Base-by-base conservation (phyloP, 2,113 vertebrate genomes). In the Pycnonotus jocosus region DNA sequence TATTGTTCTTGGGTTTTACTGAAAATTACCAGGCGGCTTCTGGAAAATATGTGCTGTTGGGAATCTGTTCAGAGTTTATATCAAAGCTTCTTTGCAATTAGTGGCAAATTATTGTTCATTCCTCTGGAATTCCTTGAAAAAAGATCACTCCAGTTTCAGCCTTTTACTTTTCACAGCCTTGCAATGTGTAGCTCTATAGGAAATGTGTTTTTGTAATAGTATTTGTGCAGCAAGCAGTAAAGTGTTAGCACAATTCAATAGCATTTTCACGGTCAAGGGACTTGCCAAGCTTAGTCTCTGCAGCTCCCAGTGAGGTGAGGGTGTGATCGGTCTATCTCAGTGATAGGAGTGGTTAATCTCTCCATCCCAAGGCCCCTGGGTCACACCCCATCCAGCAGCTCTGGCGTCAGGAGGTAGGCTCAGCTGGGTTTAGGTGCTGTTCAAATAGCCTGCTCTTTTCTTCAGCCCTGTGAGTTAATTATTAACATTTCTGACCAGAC, bases 31-130 rank as follows among this genome's bases (percentile, higher is more conserved):
- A 94, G 54, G 65, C 74, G 1, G 40, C 48, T 40, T 82, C 42
- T 96, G 87, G 92, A 97, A 97, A 97, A 88, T 80, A 88, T 91
- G 85, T 2, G 44, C 50, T 81, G 38, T 57, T 80, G 37, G 72
- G 61, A 88, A 90, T 92, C 86, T 74, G 48, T 86, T 91, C 89
- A 65, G 60, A 80, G 86, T 48, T 89, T 96, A 96, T 91, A 92
- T 97, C 73, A 96, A 96, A 53, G 81, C 76, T 82, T 71, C 70
- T 68, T 94, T 93, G 74, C 51, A 94, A 90, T 96, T 90, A 95
- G 85, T 79, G 89, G 87, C 37, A 89, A 96, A 95, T 88, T 73
- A 54, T 64, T 85, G 56, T 93, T 93, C 83, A 96, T 87, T 90
- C 81, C 56, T 95, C 83, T 91, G 86, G 81, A 97, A 92, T 89